phyloP scores from a whole-genome alignment of 2,888 invertebrate species.

The Clusia tigrina region DNA sequence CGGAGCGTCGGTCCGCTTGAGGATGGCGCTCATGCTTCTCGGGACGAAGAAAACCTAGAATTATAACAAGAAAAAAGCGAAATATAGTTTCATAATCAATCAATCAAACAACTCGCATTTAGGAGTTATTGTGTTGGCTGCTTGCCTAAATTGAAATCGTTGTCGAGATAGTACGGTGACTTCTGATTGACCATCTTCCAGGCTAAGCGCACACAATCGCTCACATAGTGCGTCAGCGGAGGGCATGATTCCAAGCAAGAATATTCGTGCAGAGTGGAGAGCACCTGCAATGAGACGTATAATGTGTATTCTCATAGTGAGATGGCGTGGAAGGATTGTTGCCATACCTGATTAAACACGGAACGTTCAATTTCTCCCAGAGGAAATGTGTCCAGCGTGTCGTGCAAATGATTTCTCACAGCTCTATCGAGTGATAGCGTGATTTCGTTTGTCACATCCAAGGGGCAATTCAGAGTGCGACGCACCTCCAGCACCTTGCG shows the following conservation, averaged over 20 bases:
- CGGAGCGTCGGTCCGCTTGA: slow-evolving; percentile 76
- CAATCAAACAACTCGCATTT: too few relatives aligned
- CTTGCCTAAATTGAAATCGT: slow-evolving; percentile 73
- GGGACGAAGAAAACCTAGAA: slow-evolving; percentile 72
- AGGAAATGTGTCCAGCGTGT: slow-evolving; percentile 76
- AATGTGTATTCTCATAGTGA: not conserved
- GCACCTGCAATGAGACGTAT: slow-evolving; percentile 69
- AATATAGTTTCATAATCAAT: not conserved
- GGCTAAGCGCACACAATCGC: slow-evolving; percentile 83
- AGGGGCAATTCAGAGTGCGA: slow-evolving; percentile 67
- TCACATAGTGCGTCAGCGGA: slow-evolving; percentile 80
- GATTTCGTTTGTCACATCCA: slow-evolving; percentile 65
- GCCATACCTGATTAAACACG: slow-evolving; percentile 69
- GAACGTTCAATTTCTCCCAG: slow-evolving; percentile 74
- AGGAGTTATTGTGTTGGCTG: not conserved
- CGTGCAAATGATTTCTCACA: slow-evolving; percentile 73
- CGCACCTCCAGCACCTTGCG: slow-evolving; percentile 78
- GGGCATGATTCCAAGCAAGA: slow-evolving; percentile 83
- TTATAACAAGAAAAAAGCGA: not conserved
- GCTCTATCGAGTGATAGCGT: slow-evolving; percentile 67
- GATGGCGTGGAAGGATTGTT: not conserved
- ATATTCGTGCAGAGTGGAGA: slow-evolving; percentile 92
- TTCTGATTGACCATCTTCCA: slow-evolving; percentile 86
- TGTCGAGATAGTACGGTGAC: slow-evolving; percentile 72
- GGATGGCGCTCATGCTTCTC: slow-evolving; percentile 84